Conservation (phyloP, 2,113 vertebrate genomes). For the Scolopax mira region DNA sequence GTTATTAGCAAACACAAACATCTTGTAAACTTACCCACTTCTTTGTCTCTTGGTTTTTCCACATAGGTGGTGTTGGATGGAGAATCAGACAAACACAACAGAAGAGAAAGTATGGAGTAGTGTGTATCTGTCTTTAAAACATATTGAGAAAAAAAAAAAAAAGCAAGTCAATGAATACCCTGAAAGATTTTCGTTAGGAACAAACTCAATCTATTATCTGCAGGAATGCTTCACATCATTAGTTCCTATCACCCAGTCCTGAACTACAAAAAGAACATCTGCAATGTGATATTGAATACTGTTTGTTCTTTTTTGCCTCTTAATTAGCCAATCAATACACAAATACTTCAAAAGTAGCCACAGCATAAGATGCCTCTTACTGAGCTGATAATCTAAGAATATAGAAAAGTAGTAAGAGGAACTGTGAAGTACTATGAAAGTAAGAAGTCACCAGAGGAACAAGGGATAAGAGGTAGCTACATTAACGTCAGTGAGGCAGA, state of each 20-base stretch:
- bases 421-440: not conserved
- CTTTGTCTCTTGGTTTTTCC: conserved; percentile 84
- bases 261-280: not conserved
- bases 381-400: not conserved
- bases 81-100: conserved; percentile 90
- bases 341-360: not conserved
- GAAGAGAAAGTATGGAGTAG: conserved; percentile 87
- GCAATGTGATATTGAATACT: not conserved
- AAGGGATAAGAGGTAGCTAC: not conserved
- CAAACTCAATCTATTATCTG: not conserved
- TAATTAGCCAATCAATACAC: not conserved
- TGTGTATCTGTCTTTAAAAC: conserved; percentile 82
- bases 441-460: not conserved
- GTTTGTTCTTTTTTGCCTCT: not conserved
- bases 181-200: not conserved
- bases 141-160: not conserved
- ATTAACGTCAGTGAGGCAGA: rapidly evolving
- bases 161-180: not conserved
- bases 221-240: not conserved
- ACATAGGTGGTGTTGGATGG: conserved; percentile 89
- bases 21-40: conserved; percentile 72
- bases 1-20: not conserved
- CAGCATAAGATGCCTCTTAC: not conserved
- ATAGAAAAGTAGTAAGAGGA: not conserved
- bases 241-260: not conserved